phyloP scores from a whole-genome alignment of 2,797 vertebrate genomes.

The Takifugu ocellatus region DNA sequence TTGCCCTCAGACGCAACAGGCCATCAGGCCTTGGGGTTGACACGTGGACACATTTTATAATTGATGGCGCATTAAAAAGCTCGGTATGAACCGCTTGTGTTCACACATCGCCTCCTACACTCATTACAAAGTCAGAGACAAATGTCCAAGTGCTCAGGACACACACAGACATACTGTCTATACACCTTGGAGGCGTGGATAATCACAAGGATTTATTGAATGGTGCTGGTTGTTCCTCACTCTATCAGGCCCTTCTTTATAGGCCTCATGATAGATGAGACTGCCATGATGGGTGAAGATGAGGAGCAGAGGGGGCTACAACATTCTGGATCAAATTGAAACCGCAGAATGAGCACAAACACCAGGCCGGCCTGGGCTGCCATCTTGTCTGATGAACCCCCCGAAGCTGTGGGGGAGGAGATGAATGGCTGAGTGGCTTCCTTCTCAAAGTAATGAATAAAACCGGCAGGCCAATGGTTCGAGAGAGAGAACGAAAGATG shows the following conservation, averaged over 20 bases:
- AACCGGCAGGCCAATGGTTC: constrained; percentile 13
- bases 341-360: constrained; percentile 45
- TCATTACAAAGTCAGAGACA: constrained; percentile 60
- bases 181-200: constrained; percentile 67
- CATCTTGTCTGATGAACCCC: constrained; percentile 62
- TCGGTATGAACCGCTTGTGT: constrained; percentile 35
- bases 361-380: constrained; percentile 33
- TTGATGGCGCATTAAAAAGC: constrained; percentile 44
- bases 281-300: constrained; percentile 54
- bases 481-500: constrained; percentile 28
- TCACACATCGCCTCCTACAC: constrained; percentile 35
- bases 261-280: constrained; percentile 66
- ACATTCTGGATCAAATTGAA: constrained; percentile 54
- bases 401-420: constrained; percentile 53
- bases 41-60: constrained; percentile 49
- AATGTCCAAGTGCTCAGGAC: constrained; percentile 38
- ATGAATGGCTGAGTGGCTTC: constrained; percentile 53
- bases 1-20: constrained; percentile 47
- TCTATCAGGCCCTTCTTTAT: constrained; percentile 74
- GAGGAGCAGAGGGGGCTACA: constrained; percentile 45
- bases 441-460: constrained; percentile 21
- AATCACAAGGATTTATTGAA: constrained; percentile 80
- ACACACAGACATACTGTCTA: constrained; percentile 33
- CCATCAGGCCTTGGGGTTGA: constrained; percentile 45
- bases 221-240: constrained; percentile 65